Evolutionary conservation across 2,113 vertebrate genomes (phyloP), one percentile per base, ranked within the genome.

Genomic region (Oostethus manadensis): DNA sequence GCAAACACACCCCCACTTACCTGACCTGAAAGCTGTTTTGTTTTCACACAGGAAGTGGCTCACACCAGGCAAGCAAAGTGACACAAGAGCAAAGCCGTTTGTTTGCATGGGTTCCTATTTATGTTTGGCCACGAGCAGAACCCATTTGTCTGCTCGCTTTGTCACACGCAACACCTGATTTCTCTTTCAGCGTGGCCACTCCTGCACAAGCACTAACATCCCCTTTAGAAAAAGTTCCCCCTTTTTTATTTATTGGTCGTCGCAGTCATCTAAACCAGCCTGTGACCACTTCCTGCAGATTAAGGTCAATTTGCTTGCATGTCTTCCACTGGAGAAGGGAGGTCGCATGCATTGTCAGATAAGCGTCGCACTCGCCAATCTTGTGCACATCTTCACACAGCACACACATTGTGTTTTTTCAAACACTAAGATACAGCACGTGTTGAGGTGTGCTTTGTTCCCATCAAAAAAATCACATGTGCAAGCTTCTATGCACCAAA

Each of bases 261-360:
- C 56, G 70, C 43, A 68, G 49, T 66, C 55, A 68, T n/a, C 44
- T 51, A 23, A 45, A 56, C 22, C 26, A 44, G 10, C 22, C 44
- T 54, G 53, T 66, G 61, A 62, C 66, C 71, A 74, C 69, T 76
- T 81, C 64, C 69, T 73, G 66, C 29, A 44, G 21, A 53, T 26
- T 48, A 44, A 56, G 4, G 11, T 42, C 17, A 18, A 18, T 17
- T 18, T 54, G 29, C 17, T 42, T 42, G 11, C 38, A 13, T 42
- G 13, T 42, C 13, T 4, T 42, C 38, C 29, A 33, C 29, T 33
- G 29, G 29, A 33, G 29, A 8, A 33, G 29, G 29, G 29, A 33
- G 29, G 29, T 33, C 29, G 8, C 29, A 33, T 33, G 33, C 33
- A 51, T 29, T 26, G 21, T 50, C 13, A 15, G 50, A 51, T 29